phyloP scores from a whole-genome alignment of 2,113 vertebrate species.

The Scophthalmus maximus region DNA sequence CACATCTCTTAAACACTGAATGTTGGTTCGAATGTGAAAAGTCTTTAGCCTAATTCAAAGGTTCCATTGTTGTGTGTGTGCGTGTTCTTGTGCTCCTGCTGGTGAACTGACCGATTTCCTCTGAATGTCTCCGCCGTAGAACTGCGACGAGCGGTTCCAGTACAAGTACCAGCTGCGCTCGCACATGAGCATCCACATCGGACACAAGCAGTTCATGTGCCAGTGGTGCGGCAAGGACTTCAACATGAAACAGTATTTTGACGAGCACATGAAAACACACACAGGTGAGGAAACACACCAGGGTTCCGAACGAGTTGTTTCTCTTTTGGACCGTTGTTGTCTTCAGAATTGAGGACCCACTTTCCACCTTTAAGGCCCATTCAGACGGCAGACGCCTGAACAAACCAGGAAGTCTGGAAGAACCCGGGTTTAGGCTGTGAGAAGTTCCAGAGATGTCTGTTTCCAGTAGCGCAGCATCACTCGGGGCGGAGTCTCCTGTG shows the following conservation, averaged over 20 bases:
- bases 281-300: conserved; percentile 93
- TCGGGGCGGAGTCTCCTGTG: too few relatives aligned
- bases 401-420: too few relatives aligned
- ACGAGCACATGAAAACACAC: conserved; percentile 98
- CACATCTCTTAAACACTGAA: neutral
- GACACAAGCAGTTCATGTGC: conserved; percentile 99
- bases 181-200: conserved; percentile 98
- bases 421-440: too few relatives aligned
- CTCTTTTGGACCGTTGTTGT: neutral
- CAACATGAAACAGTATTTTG: conserved; percentile 99
- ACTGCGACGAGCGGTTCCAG: conserved; percentile 94
- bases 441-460: too few relatives aligned
- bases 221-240: conserved; percentile 99
- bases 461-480: too few relatives aligned
- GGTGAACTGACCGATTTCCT: neutral
- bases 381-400: too few relatives aligned
- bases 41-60: neutral
- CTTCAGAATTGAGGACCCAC: too few relatives aligned
- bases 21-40: neutral
- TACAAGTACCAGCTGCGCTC: conserved; percentile 99
- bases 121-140: conserved; percentile 78
- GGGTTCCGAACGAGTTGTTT: too few relatives aligned
- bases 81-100: neutral
- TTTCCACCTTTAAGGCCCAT: too few relatives aligned
- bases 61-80: neutral